Conservation (phyloP, 1,140 invertebrate species). For the Drosophila kurseongensis region DNA sequence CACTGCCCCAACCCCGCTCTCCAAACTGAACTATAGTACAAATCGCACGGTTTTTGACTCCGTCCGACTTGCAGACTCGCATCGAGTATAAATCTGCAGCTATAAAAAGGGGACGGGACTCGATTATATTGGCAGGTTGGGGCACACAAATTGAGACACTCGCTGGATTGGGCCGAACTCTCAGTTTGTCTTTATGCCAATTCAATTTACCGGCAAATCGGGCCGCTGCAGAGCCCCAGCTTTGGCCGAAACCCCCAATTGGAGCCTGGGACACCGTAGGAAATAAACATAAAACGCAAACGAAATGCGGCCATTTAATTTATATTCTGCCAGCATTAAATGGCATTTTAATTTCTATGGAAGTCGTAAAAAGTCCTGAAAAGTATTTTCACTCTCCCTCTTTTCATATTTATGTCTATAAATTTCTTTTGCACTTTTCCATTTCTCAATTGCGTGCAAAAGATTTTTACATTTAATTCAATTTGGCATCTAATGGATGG, state of each 20-base stretch:
- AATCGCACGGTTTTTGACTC: conserved; percentile 48
- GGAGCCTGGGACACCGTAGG: conserved; percentile 10
- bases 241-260: not conserved
- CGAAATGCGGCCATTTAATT: conserved; percentile 54
- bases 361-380: conserved; percentile 50
- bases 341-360: conserved; percentile 63
- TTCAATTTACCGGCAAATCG: conserved; percentile 60
- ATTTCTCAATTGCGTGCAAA: conserved; percentile 60
- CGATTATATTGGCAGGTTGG: conserved; percentile 7
- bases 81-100: conserved; percentile 26
- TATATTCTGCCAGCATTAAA: conserved; percentile 54
- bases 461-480: conserved; percentile 82
- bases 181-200: conserved; percentile 57
- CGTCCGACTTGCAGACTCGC: conserved; percentile 14
- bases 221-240: not conserved
- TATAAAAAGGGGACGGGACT: conserved; percentile 41
- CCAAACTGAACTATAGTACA: conserved; percentile 28
- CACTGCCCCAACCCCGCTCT: not conserved
- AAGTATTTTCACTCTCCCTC: conserved; percentile 7
- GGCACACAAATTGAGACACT: conserved; percentile 40
- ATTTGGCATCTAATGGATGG: conserved; percentile 52
- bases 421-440: conserved; percentile 57
- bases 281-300: conserved; percentile 54
- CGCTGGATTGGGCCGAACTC: conserved; percentile 15
- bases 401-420: conserved; percentile 59